phyloP scores from a whole-genome alignment of 2,888 invertebrate genomes.

The Sarcophaga caerulescens region DNA sequence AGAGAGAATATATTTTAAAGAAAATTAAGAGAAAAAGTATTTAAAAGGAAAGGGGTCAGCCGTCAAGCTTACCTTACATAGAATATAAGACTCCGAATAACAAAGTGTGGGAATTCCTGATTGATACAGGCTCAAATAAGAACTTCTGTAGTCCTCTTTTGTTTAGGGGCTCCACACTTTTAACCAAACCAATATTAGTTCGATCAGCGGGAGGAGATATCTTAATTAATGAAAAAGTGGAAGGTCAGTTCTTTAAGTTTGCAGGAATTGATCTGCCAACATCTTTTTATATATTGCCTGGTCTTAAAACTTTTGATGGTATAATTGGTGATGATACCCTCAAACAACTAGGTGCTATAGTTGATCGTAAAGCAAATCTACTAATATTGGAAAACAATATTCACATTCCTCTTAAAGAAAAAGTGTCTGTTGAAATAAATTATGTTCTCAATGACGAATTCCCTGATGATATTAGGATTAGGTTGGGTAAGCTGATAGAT shows the following conservation, averaged over 20 bases:
- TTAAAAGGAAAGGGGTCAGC: too few relatives aligned
- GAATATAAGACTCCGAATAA: too few relatives aligned
- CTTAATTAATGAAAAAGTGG: background rate
- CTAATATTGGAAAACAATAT: background rate
- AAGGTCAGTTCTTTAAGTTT: background rate
- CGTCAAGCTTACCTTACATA: too few relatives aligned
- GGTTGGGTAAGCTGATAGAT: background rate
- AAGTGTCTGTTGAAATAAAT: background rate
- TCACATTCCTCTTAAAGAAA: slow-evolving; percentile 4
- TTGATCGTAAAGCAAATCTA: slow-evolving; percentile 62
- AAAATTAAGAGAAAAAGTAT: too few relatives aligned
- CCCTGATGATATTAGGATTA: background rate
- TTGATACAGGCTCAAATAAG: slow-evolving; percentile 21
- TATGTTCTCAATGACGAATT: slow-evolving; percentile 21
- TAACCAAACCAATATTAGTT: slow-evolving; percentile 8
- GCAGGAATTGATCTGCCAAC: background rate
- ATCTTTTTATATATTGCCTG: background rate
- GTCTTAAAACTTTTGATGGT: slow-evolving; percentile 49
- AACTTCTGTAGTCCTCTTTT: slow-evolving; percentile 2
- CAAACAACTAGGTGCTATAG: slow-evolving; percentile 57
- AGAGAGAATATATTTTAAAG: too few relatives aligned
- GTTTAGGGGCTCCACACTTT: background rate
- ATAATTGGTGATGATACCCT: slow-evolving; percentile 66
- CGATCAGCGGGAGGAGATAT: slow-evolving; percentile 15
- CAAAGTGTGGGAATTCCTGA: slow-evolving; percentile 3